Base-by-base conservation (phyloP, 2,888 invertebrate species). In the Melanchra persicariae region DNA sequence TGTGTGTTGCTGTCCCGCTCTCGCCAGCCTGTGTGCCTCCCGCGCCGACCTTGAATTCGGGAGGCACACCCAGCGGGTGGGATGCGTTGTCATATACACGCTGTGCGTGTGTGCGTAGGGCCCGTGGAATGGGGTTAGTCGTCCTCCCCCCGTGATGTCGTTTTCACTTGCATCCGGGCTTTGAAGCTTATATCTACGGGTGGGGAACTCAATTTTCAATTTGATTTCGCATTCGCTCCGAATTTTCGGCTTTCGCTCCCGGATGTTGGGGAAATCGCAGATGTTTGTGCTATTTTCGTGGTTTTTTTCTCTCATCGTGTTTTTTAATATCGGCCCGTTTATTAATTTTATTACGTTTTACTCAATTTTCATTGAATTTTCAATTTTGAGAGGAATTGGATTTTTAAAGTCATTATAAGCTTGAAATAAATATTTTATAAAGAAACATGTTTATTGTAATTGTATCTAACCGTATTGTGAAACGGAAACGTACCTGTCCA, bases 111-210 rank as follows among this genome's bases (percentile, higher is more conserved):
- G 91, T 92, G 93, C 90, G 89, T 85, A 75, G 82, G 76, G 87
- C 77, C 26, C 77, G 87, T 24, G 88, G 93, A 94, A 94, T 92
- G 94, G 95, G 94, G 94, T 94, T 94, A 93, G 90, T 93, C 92
- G 90, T 86, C 81, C 87, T 87, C 75, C 87, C 77, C 84, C 83
- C 79, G 81, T 87, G 90, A 91, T 90, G 92, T 91, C 92, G 94
- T 93, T 93, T 92, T 93, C 92, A 92, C 96, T 94, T 96, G 96
- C 96, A 96, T 95, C 94, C 95, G 94, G 93, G 91, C 90, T 83
- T 84, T 84, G 82, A 87, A 85, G 85, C 88, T 85, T 90, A 88
- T 81, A 89, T 86, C 86, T 89, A 87, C 86, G 85, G 88, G 82
- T 85, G 80, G 81, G 83, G 86, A 89, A 89, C 89, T 89, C 91